Percentiles rank a stretch among this genome's conserved stretches.
Conservation (phyloP, 2,113 vertebrate genomes). For the Neolamprologus falcicula region DNA sequence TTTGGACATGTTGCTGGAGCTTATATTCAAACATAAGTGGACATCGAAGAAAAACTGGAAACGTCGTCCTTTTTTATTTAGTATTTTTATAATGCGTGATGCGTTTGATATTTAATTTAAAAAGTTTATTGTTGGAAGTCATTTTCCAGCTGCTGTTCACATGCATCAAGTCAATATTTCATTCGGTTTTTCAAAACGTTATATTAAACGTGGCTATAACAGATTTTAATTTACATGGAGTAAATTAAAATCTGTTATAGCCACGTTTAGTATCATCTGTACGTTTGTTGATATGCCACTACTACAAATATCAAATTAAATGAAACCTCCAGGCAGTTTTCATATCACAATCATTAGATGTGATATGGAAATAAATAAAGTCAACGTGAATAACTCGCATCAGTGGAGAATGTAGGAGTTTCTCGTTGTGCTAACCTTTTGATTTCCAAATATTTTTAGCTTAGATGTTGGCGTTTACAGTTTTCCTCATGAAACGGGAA, state of each 20-base stretch:
- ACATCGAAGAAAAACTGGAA: rapidly evolving
- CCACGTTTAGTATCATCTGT: neutral
- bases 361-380: neutral
- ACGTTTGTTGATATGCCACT: neutral
- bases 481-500: neutral
- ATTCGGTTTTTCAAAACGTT: neutral
- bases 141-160: neutral
- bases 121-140: rapidly evolving
- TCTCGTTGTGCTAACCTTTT: neutral
- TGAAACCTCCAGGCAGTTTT: neutral
- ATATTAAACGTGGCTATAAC: neutral
- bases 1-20: neutral
- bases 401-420: neutral
- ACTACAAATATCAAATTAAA: neutral
- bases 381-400: neutral
- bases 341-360: neutral
- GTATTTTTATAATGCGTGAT: neutral
- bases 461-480: neutral
- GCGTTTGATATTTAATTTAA: neutral
- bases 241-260: neutral
- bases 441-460: neutral
- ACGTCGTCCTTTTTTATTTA: rapidly evolving
- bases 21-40: neutral
- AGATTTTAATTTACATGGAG: neutral
- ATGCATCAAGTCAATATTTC: neutral